Base-by-base conservation (phyloP, 2,113 vertebrate genomes). In the Oncorhynchus clarkii region DNA sequence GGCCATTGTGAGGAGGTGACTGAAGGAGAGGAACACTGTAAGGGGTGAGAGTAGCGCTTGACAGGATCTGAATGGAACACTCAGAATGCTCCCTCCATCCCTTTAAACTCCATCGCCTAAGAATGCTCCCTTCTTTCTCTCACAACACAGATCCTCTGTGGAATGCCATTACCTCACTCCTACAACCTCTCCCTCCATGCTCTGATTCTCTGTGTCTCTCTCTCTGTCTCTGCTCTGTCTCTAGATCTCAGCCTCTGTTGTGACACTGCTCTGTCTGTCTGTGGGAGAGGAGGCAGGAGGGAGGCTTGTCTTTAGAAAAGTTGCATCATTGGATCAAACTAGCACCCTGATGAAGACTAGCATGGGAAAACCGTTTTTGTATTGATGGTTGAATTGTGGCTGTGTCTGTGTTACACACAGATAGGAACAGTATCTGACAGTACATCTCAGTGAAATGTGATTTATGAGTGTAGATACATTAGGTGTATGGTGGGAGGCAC, bases 21-120 rank as follows among this genome's bases (percentile, higher is more conserved):
- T 3, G 31, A 68, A 70, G 29, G 7, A 20, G 31, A 68, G 73
- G 57, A 72, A 48, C n/a, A 29, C 7, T 39, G 45, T 73, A 80
- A 86, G 84, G 85, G 73, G 75, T 51, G 86, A 80, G 78, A 82
- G 59, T 16, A 74, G 31, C 72, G 67, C 81, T 74, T 84, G 82
- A 88, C 77, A 82, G 70, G 72, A 72, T 29, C 72, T 80, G 45
- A 2, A 75, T 79, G 67, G 64, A 51, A 54, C 60, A 51, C 57
- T 72, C 45, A 78, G 49, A 86, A 83, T 69, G 26, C 76, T 73
- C 29, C 24, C 54, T 71, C 70, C 22, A 34, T 78, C 78, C 71
- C 69, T 26, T 13, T 13, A 54, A 54, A 54, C 66, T 67, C 66
- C 29, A 39, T 27, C 4, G 5, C 1, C 80, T 71, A 70, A 83